Evolutionary conservation across 92 coral and sea anemone genomes (phyloP).

Genomic region (Ricordea florida): DNA sequence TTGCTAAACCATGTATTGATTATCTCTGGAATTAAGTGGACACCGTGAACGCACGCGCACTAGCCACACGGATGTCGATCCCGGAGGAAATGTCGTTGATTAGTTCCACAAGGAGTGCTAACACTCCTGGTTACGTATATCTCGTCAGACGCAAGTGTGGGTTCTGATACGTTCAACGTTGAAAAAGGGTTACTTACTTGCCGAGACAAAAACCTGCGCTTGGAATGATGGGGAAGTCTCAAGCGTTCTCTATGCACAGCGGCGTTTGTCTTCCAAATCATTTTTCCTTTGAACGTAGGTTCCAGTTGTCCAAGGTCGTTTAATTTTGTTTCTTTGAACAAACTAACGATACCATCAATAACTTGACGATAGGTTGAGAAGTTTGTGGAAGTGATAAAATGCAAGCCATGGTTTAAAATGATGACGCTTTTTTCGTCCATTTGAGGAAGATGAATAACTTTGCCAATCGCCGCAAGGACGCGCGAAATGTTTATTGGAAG

Average conservation of each 20-base stretch:
- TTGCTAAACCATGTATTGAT: too few species aligned
- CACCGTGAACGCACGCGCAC: too few species aligned
- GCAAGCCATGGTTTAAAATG: conserved; percentile 82
- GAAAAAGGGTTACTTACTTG: conserved; percentile 49
- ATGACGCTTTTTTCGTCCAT: conserved; percentile 76
- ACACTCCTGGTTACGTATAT: neutral
- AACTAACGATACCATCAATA: conserved; percentile 58
- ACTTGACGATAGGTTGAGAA: conserved; percentile 76
- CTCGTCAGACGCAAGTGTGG: neutral
- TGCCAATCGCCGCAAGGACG: conserved; percentile 35
- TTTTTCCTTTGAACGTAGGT: conserved; percentile 58
- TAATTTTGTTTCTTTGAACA: conserved; percentile 29
- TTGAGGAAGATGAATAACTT: conserved; percentile 68
- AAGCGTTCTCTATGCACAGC: conserved; percentile 75
- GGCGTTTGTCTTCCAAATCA: conserved; percentile 90
- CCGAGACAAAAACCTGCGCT: conserved; percentile 76
- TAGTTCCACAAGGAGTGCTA: too few species aligned
- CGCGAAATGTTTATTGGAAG: conserved; percentile 35
- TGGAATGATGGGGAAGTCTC: conserved; percentile 47
- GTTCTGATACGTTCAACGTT: neutral
- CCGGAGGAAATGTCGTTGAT: too few species aligned
- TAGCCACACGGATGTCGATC: too few species aligned
- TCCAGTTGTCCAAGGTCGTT: conserved; percentile 10
- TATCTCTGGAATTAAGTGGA: too few species aligned
- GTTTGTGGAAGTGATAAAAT: conserved; percentile 71